phyloP scores from a whole-genome alignment of 1,140 invertebrate genomes.

The Teleopsis dalmanni region DNA sequence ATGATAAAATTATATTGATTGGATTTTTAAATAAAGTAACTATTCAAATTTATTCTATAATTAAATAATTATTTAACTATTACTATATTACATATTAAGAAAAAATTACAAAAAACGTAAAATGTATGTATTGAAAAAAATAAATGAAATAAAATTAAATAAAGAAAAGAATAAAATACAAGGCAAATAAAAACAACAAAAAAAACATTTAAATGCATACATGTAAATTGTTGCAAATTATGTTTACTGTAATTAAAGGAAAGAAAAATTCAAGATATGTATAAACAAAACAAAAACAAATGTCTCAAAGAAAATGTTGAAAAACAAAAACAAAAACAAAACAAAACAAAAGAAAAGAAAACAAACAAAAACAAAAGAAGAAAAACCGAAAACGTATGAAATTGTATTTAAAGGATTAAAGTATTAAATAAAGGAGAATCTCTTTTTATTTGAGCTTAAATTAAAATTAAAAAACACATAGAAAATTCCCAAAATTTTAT shows the following conservation, averaged over 20 bases:
- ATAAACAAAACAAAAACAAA: constrained; percentile 1
- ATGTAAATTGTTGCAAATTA: neutral
- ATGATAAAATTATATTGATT: too few relatives aligned
- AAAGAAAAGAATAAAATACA: neutral
- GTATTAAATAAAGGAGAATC: too few relatives aligned
- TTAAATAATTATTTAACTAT: too few relatives aligned
- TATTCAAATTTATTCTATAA: too few relatives aligned
- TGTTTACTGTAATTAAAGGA: constrained; percentile 5
- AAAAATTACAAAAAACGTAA: neutral
- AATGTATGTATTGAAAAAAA: neutral
- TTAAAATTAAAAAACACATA: too few relatives aligned
- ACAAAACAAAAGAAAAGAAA: constrained; percentile 1
- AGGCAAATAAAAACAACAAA: neutral
- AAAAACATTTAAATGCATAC: neutral
- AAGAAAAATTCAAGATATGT: too few relatives aligned
- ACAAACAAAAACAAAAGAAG: constrained; percentile 3
- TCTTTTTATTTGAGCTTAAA: too few relatives aligned
- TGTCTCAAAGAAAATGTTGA: neutral
- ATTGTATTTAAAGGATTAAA: too few relatives aligned
- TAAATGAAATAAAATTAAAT: neutral
- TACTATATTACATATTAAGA: too few relatives aligned
- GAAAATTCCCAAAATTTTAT: too few relatives aligned
- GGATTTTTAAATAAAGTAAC: too few relatives aligned
- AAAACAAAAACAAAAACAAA: neutral
- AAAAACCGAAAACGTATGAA: too few relatives aligned